phyloP scores from a whole-genome alignment of 1,140 invertebrate species.

The Rhysida immarginata region DNA sequence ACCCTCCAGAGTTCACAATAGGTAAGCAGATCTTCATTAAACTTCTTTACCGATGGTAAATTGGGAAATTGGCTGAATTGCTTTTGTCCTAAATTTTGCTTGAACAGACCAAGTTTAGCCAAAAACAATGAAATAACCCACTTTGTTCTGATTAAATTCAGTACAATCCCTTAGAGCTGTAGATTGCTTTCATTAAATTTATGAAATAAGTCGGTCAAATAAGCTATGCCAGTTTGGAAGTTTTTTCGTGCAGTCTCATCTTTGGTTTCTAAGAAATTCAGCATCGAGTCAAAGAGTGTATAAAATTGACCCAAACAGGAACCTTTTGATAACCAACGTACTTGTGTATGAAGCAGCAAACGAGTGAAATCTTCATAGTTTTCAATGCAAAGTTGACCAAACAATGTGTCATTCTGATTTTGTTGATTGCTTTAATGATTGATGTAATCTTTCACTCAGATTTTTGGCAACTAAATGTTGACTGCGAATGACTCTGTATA shows the following conservation, averaged over 20 bases:
- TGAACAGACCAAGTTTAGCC: slow-evolving; percentile 13
- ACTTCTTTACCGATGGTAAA: background rate
- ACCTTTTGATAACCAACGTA: slow-evolving; percentile 16
- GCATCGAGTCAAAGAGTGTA: slow-evolving; percentile 11
- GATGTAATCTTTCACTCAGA: slow-evolving; percentile 12
- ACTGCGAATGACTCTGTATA: background rate
- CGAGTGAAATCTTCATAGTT: slow-evolving; percentile 17
- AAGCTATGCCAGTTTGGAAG: slow-evolving; percentile 12
- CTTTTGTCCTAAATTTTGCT: background rate
- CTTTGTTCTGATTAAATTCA: slow-evolving; percentile 16
- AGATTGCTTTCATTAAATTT: slow-evolving; percentile 16
- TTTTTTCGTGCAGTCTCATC: slow-evolving; percentile 12
- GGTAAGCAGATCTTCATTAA: background rate
- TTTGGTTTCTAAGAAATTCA: slow-evolving; percentile 15
- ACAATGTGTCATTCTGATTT: slow-evolving; percentile 16
- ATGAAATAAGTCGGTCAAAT: slow-evolving; percentile 16
- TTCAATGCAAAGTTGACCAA: slow-evolving; percentile 14
- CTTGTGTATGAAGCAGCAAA: slow-evolving; percentile 11
- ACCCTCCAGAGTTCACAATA: background rate
- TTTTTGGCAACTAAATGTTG: slow-evolving; percentile 15
- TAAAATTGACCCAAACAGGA: slow-evolving; percentile 13
- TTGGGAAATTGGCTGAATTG: background rate
- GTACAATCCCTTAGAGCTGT: slow-evolving; percentile 13
- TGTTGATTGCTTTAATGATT: slow-evolving; percentile 16
- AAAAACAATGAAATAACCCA: slow-evolving; percentile 11